Evolutionary conservation across 2,888 invertebrate species (phyloP).

Genomic region (Lypha dubia): DNA sequence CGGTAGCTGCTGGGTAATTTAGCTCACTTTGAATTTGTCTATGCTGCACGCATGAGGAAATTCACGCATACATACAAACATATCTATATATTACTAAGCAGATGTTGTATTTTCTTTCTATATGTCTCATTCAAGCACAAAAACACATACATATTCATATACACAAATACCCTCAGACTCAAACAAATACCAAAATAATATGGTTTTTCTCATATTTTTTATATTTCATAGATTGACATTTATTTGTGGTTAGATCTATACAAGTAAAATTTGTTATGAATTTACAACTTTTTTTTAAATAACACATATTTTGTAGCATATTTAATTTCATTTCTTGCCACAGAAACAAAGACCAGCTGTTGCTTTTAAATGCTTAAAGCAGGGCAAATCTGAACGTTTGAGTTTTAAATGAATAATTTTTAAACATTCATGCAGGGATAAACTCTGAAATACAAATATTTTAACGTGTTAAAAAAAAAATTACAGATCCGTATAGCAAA

Average conservation of each 20-base stretch:
- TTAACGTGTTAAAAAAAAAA: neutral
- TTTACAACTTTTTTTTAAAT: constrained; percentile 33
- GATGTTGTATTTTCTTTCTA: neutral
- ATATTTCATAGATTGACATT: constrained; percentile 60
- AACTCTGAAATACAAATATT: neutral
- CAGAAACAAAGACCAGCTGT: constrained; percentile 59
- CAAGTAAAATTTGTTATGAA: constrained; percentile 58
- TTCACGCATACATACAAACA: neutral
- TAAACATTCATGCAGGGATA: neutral
- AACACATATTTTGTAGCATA: constrained; percentile 13
- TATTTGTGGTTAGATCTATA: constrained; percentile 65
- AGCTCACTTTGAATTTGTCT: neutral
- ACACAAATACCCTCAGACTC: neutral
- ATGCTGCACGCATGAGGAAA: neutral
- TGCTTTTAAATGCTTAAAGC: constrained; percentile 45
- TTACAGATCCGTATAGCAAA: neutral
- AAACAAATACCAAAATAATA: constrained; percentile 25
- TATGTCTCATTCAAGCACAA: neutral
- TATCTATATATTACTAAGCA: too few relatives aligned
- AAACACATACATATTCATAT: neutral
- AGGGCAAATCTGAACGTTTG: constrained; percentile 22
- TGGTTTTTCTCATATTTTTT: constrained; percentile 38
- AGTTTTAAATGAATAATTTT: neutral
- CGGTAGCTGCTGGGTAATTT: neutral
- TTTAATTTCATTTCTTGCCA: constrained; percentile 26